phyloP scores from a whole-genome alignment of 23 tunicate genomes.

The Clavelina lepadiformis region DNA sequence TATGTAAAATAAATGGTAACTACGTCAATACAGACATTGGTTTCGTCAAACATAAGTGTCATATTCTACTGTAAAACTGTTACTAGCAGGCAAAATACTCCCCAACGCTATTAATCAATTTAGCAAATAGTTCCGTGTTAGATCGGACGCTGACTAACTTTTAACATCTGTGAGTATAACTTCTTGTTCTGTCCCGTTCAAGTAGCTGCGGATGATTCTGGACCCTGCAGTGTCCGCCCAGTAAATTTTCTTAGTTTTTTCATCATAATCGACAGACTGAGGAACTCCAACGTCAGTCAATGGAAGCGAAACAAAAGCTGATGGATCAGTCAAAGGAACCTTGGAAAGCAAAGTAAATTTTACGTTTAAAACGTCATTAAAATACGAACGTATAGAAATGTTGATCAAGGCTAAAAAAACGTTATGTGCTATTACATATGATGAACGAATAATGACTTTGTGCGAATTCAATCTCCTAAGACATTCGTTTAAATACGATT shows the following conservation, averaged over 20 bases:
- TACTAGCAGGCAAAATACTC: background rate
- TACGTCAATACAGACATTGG: too few relatives aligned
- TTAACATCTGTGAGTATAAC: conserved; percentile 26
- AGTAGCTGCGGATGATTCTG: conserved; percentile 9
- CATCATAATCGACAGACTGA: conserved; percentile 43
- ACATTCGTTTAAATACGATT: too few relatives aligned
- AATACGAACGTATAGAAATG: background rate
- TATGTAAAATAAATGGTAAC: too few relatives aligned
- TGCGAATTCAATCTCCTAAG: background rate
- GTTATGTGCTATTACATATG: background rate
- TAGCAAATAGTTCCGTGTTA: background rate
- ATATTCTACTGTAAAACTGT: too few relatives aligned
- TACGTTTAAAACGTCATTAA: background rate
- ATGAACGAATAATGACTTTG: background rate
- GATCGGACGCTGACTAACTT: conserved; percentile 6
- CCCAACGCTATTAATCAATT: background rate
- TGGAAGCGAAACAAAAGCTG: conserved; percentile 12
- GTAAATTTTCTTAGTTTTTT: conserved; percentile 11
- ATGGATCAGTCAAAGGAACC: conserved; percentile 12
- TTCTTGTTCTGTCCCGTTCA: conserved; percentile 25
- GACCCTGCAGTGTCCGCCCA: conserved; percentile 28
- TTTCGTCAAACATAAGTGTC: too few relatives aligned
- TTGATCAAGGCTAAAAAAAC: background rate
- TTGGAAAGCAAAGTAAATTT: background rate
- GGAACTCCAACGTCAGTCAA: background rate